phyloP scores from a whole-genome alignment of 2,888 invertebrate genomes.

The Oscheius sp. region DNA sequence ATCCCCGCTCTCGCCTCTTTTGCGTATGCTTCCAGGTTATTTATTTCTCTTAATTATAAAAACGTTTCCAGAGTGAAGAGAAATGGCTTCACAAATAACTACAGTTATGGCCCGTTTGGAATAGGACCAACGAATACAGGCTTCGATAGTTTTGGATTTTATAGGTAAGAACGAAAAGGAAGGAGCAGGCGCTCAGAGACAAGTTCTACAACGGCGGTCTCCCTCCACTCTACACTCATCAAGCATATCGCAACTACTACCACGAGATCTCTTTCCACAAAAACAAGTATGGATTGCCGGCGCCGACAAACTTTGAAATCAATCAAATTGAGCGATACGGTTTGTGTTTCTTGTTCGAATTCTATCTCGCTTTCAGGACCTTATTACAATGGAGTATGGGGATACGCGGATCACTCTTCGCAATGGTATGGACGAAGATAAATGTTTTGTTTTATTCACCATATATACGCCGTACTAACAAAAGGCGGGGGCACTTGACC shows the following conservation, averaged over 20 bases:
- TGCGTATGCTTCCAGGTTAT: background rate
- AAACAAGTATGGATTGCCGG: conserved; percentile 57
- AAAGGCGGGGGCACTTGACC: background rate
- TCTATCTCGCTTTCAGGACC: conserved; percentile 57
- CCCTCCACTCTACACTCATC: conserved; percentile 57
- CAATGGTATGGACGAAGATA: conserved; percentile 56
- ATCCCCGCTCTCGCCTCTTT: background rate
- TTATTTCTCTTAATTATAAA: background rate
- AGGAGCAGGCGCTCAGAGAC: too few species aligned
- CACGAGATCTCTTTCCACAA: conserved; percentile 65
- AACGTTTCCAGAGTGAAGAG: conserved; percentile 42
- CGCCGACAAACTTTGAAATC: conserved; percentile 54
- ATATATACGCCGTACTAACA: background rate
- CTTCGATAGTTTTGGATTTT: conserved; percentile 61
- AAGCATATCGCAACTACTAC: conserved; percentile 62
- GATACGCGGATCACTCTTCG: conserved; percentile 58
- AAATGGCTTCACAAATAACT: conserved; percentile 66
- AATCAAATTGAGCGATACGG: conserved; percentile 63
- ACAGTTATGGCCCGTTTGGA: conserved; percentile 60
- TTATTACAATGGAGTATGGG: conserved; percentile 65
- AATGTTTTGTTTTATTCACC: background rate
- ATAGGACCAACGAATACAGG: conserved; percentile 60
- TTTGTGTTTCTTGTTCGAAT: conserved; percentile 18
- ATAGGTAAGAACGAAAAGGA: too few species aligned
- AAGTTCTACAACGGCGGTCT: conserved; percentile 64